Evolutionary conservation across 2,797 vertebrate species (phyloP).

Genomic region (Poecilia picta): DNA sequence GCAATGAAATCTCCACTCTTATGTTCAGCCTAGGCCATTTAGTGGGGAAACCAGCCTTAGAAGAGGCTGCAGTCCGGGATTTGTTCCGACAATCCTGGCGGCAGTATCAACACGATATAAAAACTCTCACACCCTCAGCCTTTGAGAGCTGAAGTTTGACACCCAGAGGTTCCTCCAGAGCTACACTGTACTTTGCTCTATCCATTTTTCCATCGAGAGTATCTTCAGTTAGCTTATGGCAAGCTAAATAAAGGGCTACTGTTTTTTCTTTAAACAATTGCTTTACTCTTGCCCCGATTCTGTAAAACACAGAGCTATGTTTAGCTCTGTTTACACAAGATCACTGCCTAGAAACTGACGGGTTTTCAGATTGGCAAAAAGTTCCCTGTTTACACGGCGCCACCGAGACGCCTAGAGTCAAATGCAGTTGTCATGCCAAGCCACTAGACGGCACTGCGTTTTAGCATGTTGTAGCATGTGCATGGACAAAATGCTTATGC

Average conservation of each 20-base stretch:
- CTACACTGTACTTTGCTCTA: background rate
- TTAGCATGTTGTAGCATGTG: too few relatives aligned
- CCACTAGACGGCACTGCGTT: too few relatives aligned
- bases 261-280: background rate
- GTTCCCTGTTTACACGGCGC: too few relatives aligned
- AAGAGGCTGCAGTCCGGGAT: background rate
- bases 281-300: background rate
- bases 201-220: background rate
- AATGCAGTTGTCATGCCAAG: too few relatives aligned
- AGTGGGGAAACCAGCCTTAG: background rate
- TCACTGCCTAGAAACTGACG: too few relatives aligned
- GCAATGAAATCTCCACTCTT: background rate
- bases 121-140: background rate
- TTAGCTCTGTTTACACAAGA: too few relatives aligned
- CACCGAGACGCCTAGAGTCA: too few relatives aligned
- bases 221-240: background rate
- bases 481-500: too few relatives aligned
- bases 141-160: background rate
- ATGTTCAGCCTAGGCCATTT: background rate
- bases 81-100: background rate
- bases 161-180: background rate
- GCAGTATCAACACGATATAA: background rate
- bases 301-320: background rate
- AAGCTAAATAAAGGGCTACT: background rate
- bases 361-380: too few relatives aligned